Percentiles rank a stretch among this genome's conserved stretches.
phyloP scores from a whole-genome alignment of 2,888 invertebrate species.

The Drosophila neutralis region DNA sequence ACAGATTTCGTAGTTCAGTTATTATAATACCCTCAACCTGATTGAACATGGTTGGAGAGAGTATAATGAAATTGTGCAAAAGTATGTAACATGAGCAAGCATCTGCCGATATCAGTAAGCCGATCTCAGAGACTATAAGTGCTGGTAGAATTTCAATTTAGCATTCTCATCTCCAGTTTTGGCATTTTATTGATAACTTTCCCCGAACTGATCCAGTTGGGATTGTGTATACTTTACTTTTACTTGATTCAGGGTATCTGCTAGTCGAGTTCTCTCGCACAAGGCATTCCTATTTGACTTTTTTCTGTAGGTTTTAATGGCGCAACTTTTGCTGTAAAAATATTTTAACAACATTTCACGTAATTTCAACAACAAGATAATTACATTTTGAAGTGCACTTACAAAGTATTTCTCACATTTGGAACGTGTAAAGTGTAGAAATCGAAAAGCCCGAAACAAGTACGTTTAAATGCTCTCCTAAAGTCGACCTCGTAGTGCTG shows the following conservation, averaged over 20 bases:
- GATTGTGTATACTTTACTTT: neutral
- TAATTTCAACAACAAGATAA: constrained; percentile 72
- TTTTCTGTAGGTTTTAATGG: constrained; percentile 54
- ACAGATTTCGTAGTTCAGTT: constrained; percentile 44
- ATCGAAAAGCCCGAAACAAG: constrained; percentile 18
- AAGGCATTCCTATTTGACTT: constrained; percentile 5
- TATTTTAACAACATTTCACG: constrained; percentile 76
- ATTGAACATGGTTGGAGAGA: neutral
- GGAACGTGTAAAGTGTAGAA: constrained; percentile 48
- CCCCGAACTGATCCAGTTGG: too few species aligned
- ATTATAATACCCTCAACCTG: neutral
- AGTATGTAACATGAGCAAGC: neutral
- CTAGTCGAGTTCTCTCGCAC: neutral
- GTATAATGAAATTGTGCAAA: constrained; percentile 1
- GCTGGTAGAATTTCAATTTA: neutral
- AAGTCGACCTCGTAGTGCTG: neutral
- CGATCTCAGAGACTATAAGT: neutral
- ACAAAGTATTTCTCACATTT: constrained; percentile 67
- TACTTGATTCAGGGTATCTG: neutral
- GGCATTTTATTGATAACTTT: neutral
- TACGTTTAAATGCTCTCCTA: neutral
- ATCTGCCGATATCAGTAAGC: neutral
- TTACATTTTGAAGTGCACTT: constrained; percentile 73
- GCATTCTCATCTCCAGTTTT: neutral
- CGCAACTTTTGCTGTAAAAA: constrained; percentile 74